Base-by-base conservation (phyloP, 2,888 invertebrate species). In the Pinctada fucata region DNA sequence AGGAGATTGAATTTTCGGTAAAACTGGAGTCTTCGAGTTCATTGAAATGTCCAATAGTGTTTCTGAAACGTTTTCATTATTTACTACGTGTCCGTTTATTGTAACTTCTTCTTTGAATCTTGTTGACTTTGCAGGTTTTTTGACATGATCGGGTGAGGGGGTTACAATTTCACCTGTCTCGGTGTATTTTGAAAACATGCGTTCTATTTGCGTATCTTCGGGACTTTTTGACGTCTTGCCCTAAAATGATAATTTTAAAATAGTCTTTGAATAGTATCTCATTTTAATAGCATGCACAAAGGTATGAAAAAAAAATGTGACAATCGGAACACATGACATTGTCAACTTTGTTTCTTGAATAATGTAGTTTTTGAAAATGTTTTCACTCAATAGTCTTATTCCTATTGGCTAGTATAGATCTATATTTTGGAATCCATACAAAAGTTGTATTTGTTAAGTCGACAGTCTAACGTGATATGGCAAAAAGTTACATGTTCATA, bases 101-200 rank as follows among this genome's bases (percentile, higher is more conserved):
- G 65, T 74, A 1, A 74, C 65, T 3, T 65, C 74, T 10, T 74
- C 74, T 50, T 51, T 58, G 13, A 58, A 58, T 13, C 58, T 58
- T 13, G 58, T 13, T 10, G 58, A 58, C 1, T 58, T 6, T 4
- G 48, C 13, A 31, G 48, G 13, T 68, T 47, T 31, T 13, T 68
- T 47, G 45, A 10, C 8, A n/a, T 47, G 13, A 0, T 68, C 31
- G 3, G 48, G 8, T 68, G 13, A 68, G 3, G 0, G 4, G 13
- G 58, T 10, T 10, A 58, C 58, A 6, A 58, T 13, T 58, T 58
- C 58, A 58, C 58, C 58, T 10, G 13, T 58, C 6, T 58, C 58
- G 58, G 58, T 10, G 58, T 58, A 58, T 58, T 58, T 58, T 58
- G 58, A 58, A 13, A 58, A 58, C 58, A 58, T 10, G 13, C 58